These are phyloP conservation scores for Caligus rogercresseyi DNA, from an alignment of 1,140 invertebrate genomes.

Conservation along the genomic window DNA sequence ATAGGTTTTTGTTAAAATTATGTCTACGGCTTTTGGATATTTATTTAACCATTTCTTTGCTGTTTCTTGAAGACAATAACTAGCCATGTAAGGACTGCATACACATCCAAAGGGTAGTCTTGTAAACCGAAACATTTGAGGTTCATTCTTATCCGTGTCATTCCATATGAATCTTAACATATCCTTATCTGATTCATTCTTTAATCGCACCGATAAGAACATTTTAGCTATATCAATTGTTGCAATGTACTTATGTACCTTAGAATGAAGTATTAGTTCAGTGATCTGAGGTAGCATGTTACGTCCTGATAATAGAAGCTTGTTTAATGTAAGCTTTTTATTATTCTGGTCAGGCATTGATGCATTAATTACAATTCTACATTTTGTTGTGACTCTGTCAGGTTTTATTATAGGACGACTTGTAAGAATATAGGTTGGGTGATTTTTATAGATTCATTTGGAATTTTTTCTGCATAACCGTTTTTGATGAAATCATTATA, in stretches of 20 bases:
- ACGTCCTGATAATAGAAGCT: not conserved
- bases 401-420: slow-evolving; percentile 2
- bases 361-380: slow-evolving; percentile 7
- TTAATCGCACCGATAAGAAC: not conserved
- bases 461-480: not conserved
- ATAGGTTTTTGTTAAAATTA: not conserved
- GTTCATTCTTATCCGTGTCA: not conserved
- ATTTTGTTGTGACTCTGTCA: not conserved
- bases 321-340: not conserved
- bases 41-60: slow-evolving; percentile 3
- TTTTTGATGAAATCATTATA: not conserved
- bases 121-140: not conserved
- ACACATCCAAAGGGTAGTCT: slow-evolving; percentile 8
- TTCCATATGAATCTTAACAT: not conserved
- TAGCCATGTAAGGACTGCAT: not conserved
- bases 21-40: not conserved
- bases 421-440: not conserved
- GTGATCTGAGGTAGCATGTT: slow-evolving; percentile 1
- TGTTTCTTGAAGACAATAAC: slow-evolving; percentile 4
- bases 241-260: slow-evolving; percentile 1
- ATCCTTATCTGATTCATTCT: slow-evolving; percentile 9
- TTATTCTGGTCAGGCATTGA: not conserved
- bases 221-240: slow-evolving; percentile 8
- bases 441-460: not conserved
- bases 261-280: slow-evolving; percentile 2